A percentile compares a stretch with the other conserved stretches of the same genome.
phyloP scores from a whole-genome alignment of 2,797 vertebrate genomes.

The Pipistrellus kuhlii region DNA sequence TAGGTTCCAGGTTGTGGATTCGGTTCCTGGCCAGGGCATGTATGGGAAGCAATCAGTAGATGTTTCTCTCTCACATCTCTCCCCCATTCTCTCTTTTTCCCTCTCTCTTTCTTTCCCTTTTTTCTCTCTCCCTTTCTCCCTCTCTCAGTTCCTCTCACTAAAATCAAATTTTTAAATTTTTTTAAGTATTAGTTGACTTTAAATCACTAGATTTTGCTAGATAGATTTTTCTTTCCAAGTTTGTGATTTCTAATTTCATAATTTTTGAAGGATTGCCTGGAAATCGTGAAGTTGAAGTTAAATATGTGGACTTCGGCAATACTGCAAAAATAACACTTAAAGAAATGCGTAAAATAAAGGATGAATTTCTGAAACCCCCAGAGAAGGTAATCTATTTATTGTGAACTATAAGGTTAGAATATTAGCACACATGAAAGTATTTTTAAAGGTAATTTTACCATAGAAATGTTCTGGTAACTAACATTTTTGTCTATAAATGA shows the following conservation, averaged over 20 bases:
- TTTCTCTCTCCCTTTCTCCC: background rate
- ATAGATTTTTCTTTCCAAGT: constrained; percentile 18
- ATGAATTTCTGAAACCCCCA: constrained; percentile 92
- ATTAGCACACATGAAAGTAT: constrained; percentile 33
- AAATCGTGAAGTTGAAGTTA: constrained; percentile 89
- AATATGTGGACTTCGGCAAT: constrained; percentile 93
- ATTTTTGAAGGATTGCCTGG: constrained; percentile 89
- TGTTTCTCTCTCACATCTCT: background rate
- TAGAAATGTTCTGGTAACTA: constrained; percentile 7
- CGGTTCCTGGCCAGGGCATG: background rate
- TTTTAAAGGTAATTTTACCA: constrained; percentile 45
- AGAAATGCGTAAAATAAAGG: constrained; percentile 91
- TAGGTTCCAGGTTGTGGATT: background rate
- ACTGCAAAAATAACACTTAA: constrained; percentile 87
- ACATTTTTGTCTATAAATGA: constrained; percentile 44
- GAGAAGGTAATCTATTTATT: constrained; percentile 89
- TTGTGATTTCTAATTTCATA: constrained; percentile 61
- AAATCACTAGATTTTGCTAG: background rate
- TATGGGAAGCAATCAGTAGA: background rate
- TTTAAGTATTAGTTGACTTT: background rate
- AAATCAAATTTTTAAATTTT: background rate
- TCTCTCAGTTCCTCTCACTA: background rate
- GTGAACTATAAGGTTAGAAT: background rate
- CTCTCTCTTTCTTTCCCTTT: background rate
- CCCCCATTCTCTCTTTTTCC: background rate